Evolutionary conservation across 2,113 vertebrate genomes (phyloP).

Genomic region (Theropithecus gelada): DNA sequence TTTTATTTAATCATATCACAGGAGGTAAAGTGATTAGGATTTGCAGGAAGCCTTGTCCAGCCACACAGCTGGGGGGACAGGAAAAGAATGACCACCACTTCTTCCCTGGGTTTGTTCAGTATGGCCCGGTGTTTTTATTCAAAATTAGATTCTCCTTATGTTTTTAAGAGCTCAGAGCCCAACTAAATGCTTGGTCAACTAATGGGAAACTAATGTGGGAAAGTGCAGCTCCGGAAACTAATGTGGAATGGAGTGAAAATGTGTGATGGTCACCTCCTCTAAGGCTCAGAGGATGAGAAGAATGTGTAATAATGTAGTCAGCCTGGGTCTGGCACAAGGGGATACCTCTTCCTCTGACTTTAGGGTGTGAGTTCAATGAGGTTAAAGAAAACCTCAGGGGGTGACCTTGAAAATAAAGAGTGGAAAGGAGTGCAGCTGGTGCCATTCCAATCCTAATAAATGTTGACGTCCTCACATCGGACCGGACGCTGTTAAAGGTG

Average conservation of each 20-base stretch:
- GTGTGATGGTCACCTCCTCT: too few species aligned
- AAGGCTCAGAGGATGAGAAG: background rate
- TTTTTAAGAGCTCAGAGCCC: background rate
- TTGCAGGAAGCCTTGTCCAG: background rate
- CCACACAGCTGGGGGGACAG: background rate
- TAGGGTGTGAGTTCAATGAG: background rate
- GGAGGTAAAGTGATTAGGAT: background rate
- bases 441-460: background rate
- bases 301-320: background rate
- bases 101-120: background rate
- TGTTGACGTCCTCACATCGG: background rate
- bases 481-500: background rate
- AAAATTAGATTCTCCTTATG: background rate
- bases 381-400: background rate
- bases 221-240: background rate
- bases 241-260: background rate
- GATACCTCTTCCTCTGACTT: background rate
- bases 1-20: background rate
- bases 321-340: background rate
- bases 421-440: background rate
- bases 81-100: background rate
- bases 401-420: conserved; percentile 17
- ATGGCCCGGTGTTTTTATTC: background rate
- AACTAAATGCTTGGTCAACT: background rate
- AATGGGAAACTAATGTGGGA: background rate